These are phyloP conservation scores for Synergus japonicus DNA, from an alignment of 2,888 invertebrate species.

Conservation along the genomic window DNA sequence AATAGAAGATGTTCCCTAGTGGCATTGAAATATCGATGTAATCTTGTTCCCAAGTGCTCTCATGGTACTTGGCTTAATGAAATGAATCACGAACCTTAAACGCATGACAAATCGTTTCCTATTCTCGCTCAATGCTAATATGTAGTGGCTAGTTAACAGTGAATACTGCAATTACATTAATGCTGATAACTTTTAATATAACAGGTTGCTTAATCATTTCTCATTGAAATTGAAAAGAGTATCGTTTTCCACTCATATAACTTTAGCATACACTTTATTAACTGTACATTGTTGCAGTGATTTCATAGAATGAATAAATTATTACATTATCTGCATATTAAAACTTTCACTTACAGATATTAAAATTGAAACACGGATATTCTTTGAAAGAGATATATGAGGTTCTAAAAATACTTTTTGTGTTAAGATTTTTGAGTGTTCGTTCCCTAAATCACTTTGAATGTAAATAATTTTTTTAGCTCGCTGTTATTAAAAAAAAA, in stretches of 20 bases:
- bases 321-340: too few relatives aligned
- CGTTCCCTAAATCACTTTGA: background rate
- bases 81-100: conserved; percentile 28
- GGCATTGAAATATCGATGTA: conserved; percentile 16
- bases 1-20: background rate
- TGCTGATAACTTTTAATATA: conserved; percentile 16
- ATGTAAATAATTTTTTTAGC: background rate
- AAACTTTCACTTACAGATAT: too few relatives aligned
- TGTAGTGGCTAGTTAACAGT: background rate
- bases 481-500: background rate
- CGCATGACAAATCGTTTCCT: conserved; percentile 35
- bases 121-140: conserved; percentile 13
- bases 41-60: conserved; percentile 4
- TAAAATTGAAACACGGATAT: too few relatives aligned
- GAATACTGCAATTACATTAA: conserved; percentile 18
- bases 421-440: background rate
- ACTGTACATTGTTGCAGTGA: background rate
- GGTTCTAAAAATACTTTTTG: background rate
- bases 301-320: background rate
- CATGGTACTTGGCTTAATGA: conserved; percentile 9
- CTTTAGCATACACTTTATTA: background rate
- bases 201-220: background rate
- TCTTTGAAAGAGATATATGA: background rate
- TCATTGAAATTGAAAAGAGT: background rate
- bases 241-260: background rate